These are phyloP conservation scores for Leptopilina myrica DNA, from an alignment of 2,888 invertebrate species.

Conservation along the genomic window DNA sequence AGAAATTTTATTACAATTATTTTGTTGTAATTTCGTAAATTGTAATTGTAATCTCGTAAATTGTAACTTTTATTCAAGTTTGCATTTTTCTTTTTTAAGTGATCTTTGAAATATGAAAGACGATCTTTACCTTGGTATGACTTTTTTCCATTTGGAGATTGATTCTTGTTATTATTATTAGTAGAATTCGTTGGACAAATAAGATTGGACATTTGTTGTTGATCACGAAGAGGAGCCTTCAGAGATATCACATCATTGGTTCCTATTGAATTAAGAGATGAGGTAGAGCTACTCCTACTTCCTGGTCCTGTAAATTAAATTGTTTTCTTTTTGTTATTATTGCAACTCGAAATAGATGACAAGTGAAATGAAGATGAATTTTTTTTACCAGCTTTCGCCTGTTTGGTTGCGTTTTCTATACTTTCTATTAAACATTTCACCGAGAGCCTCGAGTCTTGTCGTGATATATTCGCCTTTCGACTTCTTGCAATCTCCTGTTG, in stretches of 20 bases:
- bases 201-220: slow-evolving; percentile 73
- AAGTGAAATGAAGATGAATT: slow-evolving; percentile 42
- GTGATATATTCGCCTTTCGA: slow-evolving; percentile 78
- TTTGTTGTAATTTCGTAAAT: too few relatives aligned
- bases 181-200: slow-evolving; percentile 71
- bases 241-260: slow-evolving; percentile 72
- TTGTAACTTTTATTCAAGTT: too few relatives aligned
- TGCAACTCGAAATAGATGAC: too few relatives aligned
- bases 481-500: slow-evolving; percentile 80
- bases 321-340: too few relatives aligned
- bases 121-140: slow-evolving; percentile 67
- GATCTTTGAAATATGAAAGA: slow-evolving; percentile 25
- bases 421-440: slow-evolving; percentile 95
- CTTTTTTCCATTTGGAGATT: slow-evolving; percentile 68
- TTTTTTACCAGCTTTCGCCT: slow-evolving; percentile 80
- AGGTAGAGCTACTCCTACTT: slow-evolving; percentile 83
- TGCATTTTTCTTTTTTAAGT: too few relatives aligned
- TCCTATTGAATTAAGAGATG: slow-evolving; percentile 75
- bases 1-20: too few relatives aligned
- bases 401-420: slow-evolving; percentile 91
- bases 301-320: slow-evolving; percentile 73
- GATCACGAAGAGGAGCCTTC: slow-evolving; percentile 72
- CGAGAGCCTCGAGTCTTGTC: slow-evolving; percentile 88
- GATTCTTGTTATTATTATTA: slow-evolving; percentile 73
- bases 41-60: too few relatives aligned